A percentile compares a stretch with the other conserved stretches of the same genome.
phyloP scores from a whole-genome alignment of 2,113 vertebrate species.

The Microcebus ravelobensis region DNA sequence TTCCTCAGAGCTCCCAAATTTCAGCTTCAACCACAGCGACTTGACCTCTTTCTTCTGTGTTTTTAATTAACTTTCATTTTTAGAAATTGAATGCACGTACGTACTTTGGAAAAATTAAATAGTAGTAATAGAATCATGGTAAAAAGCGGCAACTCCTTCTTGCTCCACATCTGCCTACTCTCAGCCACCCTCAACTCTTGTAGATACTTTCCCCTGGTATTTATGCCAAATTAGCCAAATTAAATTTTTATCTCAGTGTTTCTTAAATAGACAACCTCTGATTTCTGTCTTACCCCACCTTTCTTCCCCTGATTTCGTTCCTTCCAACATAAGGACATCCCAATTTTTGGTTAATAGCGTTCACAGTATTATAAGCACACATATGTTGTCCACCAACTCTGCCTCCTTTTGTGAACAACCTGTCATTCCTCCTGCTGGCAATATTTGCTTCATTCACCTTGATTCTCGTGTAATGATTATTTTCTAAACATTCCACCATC shows the following conservation, averaged over 20 bases:
- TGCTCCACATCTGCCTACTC: background rate
- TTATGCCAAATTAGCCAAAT: background rate
- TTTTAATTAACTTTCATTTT: conserved; percentile 16
- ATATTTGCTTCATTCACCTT: background rate
- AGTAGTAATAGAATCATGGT: background rate
- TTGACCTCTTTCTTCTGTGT: background rate
- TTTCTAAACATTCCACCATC: background rate
- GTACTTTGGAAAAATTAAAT: background rate
- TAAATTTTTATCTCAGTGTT: background rate
- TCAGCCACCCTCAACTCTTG: background rate
- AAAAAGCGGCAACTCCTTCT: background rate
- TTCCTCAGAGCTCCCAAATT: background rate
- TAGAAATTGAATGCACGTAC: background rate
- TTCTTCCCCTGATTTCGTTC: background rate
- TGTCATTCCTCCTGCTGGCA: background rate
- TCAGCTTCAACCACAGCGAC: background rate
- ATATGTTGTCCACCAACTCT: background rate
- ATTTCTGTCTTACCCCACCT: background rate
- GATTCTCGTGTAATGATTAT: background rate
- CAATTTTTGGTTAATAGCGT: background rate
- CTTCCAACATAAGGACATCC: background rate
- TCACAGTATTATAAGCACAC: background rate
- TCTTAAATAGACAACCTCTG: background rate
- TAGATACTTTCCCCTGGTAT: background rate
- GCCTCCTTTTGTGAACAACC: background rate